phyloP scores from a whole-genome alignment of 2,113 vertebrate genomes.

The Mus spicilegus region DNA sequence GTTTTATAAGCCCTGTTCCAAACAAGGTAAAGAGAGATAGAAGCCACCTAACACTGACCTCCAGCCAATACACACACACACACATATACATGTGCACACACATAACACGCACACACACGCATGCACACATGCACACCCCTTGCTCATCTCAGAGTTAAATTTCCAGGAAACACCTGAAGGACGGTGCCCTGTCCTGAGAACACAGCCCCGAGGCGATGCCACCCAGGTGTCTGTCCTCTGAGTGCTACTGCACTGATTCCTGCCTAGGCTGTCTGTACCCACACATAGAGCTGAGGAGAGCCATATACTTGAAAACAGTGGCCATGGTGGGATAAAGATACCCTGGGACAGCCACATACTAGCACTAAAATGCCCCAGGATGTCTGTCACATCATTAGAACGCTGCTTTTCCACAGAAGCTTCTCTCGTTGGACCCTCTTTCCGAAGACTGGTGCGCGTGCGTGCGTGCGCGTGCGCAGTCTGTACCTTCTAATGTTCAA shows the following conservation, averaged over 20 bases:
- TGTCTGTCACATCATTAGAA: not conserved
- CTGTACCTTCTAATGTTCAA: not conserved
- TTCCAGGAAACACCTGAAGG: not conserved
- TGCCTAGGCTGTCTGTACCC: not conserved
- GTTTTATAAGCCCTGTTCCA: not conserved
- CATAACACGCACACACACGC: no score
- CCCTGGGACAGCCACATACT: no score
- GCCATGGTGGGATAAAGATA: not conserved
- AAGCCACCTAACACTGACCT: not conserved
- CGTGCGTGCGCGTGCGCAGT: no score
- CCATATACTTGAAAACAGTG: not conserved
- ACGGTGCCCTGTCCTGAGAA: not conserved
- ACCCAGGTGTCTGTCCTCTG: not conserved
- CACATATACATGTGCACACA: not conserved
- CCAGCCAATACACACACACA: not conserved
- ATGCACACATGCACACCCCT: no score
- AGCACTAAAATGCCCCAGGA: not conserved
- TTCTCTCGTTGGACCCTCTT: not conserved
- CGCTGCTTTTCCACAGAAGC: fast-evolving
- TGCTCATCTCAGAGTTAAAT: not conserved
- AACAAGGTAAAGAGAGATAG: not conserved
- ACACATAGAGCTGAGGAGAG: not conserved
- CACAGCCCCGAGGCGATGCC: fast-evolving
- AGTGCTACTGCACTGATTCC: not conserved
- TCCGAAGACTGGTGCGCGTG: not conserved